These are phyloP conservation scores for Melanophora roralis DNA, from an alignment of 2,888 invertebrate genomes.

Conservation along the genomic window DNA sequence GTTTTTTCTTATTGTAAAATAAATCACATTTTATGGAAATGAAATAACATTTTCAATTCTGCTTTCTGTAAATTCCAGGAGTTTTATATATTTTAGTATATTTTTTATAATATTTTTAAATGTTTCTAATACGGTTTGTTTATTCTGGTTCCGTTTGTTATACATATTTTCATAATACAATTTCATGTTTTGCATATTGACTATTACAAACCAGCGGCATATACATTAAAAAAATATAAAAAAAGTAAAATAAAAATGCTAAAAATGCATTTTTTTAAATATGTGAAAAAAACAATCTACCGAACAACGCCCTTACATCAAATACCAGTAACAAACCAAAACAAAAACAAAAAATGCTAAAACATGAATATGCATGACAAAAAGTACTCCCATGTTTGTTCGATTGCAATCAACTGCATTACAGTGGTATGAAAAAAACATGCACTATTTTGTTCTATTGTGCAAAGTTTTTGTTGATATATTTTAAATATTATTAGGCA, in stretches of 20 bases:
- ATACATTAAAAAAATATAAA: neutral
- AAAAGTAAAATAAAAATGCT: neutral
- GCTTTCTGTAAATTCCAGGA: neutral
- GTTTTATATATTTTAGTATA: neutral
- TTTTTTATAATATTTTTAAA: slow-evolving; percentile 8
- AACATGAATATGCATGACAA: slow-evolving; percentile 7
- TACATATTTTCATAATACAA: slow-evolving; percentile 27
- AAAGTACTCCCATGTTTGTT: neutral
- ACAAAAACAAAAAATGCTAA: slow-evolving; percentile 28
- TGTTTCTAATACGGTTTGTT: slow-evolving; percentile 48
- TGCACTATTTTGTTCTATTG: neutral
- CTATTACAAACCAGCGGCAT: neutral
- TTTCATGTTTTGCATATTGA: slow-evolving; percentile 37
- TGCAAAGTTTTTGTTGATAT: slow-evolving; percentile 10
- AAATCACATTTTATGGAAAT: slow-evolving; percentile 19
- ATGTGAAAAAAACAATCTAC: slow-evolving; percentile 25
- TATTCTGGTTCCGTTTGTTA: slow-evolving; percentile 29
- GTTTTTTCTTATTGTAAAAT: neutral
- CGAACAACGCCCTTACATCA: slow-evolving; percentile 57
- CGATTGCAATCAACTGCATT: slow-evolving; percentile 41
- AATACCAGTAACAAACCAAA: slow-evolving; percentile 45
- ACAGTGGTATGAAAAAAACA: slow-evolving; percentile 44
- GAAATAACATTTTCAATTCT: neutral
- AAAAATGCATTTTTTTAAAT: neutral
- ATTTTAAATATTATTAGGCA: too few species aligned